Evolutionary conservation across 1,140 invertebrate genomes (phyloP), one percentile per base, ranked within the genome.

Genomic region (Pogonus chalceus): DNA sequence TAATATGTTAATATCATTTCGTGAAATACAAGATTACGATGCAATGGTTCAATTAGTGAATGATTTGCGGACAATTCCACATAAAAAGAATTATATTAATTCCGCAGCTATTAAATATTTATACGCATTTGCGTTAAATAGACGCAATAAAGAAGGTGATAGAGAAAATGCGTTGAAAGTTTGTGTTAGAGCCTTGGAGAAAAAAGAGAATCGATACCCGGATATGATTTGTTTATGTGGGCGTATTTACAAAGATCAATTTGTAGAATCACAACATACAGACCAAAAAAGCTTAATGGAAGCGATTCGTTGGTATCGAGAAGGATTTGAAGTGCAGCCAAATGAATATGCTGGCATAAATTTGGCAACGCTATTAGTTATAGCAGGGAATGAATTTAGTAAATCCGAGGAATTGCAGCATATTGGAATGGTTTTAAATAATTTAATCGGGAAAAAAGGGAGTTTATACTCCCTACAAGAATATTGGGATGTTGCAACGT

Each of bases 401-500:
- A 88, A 88, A 66, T 93, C 90, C 20, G 84, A 87, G 63, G 92
- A 96, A 70, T 70, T 96, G 35, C 90, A 95, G 65, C 87, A 91
- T 60, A 89, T 93, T 61, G 84, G 88, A 53, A 91, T 97, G 80
- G 88, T 94, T 2, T 71, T 99, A 46, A 99, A 98, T 71, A 96
- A 96, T 76, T 76, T 98, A 39, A 98, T 99, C 67, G 96, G 97
- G 0, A 92, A 95, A 66, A 99, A 99, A 72, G 96, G 96, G 20
- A 95, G 90, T 67, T 70, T 99, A 16, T 84, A 84, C 0, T 91
- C 89, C 18, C 72, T 99, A 1, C 89, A 88, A 62, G 96, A 99
- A 65, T 99, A 99, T 67, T 99, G 97, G 97, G 95, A 97, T 74
- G 94, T 99, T 4, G 97, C 97, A 0, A 99, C 96, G 1, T 99